Evolutionary conservation across 2,888 invertebrate species (phyloP).

Genomic region (Protodeltote pygarga): DNA sequence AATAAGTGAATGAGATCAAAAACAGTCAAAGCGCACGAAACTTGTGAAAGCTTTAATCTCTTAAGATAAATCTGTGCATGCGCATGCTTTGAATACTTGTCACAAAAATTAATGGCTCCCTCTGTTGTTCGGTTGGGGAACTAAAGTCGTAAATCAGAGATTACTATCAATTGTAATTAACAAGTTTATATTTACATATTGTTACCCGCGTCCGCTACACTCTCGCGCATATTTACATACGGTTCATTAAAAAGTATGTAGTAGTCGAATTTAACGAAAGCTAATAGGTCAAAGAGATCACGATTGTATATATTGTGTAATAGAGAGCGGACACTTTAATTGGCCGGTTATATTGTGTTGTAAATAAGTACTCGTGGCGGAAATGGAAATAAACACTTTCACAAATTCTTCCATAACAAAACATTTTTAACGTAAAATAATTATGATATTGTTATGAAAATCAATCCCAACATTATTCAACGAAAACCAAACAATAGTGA

Average conservation of each 20-base stretch:
- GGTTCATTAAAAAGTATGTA: constrained; percentile 1
- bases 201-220: constrained; percentile 16
- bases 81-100: constrained; percentile 51
- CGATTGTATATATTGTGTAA: too few species aligned
- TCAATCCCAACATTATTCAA: too few species aligned
- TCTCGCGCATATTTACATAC: constrained; percentile 6
- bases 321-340: too few species aligned
- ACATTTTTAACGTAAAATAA: too few species aligned
- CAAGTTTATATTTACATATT: constrained; percentile 44
- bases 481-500: too few species aligned
- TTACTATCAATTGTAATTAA: constrained; percentile 54
- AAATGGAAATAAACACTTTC: too few species aligned
- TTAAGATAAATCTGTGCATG: constrained; percentile 48
- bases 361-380: too few species aligned
- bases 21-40: constrained; percentile 47
- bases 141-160: constrained; percentile 42
- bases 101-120: constrained; percentile 44
- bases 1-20: constrained; percentile 40
- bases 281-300: too few species aligned
- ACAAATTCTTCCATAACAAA: too few species aligned
- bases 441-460: too few species aligned
- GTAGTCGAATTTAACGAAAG: constrained; percentile 14
- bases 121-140: constrained; percentile 27
- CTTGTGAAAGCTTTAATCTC: constrained; percentile 56
- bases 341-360: too few species aligned